These are phyloP conservation scores for Zaprionus ornatus DNA, from an alignment of 1,140 invertebrate genomes.

Conservation along the genomic window DNA sequence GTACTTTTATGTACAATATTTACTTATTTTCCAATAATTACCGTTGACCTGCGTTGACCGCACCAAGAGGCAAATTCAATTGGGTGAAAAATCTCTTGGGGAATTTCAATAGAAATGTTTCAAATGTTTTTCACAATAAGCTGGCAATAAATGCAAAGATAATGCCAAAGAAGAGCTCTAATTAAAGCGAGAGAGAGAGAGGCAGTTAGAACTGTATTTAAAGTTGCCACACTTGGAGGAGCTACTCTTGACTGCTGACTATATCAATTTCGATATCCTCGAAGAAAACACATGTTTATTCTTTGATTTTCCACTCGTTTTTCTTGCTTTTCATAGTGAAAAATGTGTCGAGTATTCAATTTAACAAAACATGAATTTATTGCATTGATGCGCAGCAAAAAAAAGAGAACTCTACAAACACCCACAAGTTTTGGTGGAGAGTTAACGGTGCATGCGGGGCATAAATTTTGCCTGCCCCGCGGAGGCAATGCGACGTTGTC, in stretches of 20 bases:
- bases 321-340: slow-evolving; percentile 31
- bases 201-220: slow-evolving; percentile 21
- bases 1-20: not conserved
- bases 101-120: not conserved
- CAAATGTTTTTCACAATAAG: slow-evolving; percentile 25
- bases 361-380: slow-evolving; percentile 71
- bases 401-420: slow-evolving; percentile 8
- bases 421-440: slow-evolving; percentile 51
- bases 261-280: not conserved
- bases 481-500: slow-evolving; percentile 42
- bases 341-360: slow-evolving; percentile 39
- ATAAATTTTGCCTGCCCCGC: slow-evolving; percentile 54
- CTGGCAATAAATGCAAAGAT: slow-evolving; percentile 10
- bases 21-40: slow-evolving; percentile 41
- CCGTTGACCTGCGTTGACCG: slow-evolving; percentile 36
- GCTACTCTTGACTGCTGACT: slow-evolving; percentile 16
- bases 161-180: slow-evolving; percentile 9
- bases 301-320: slow-evolving; percentile 24
- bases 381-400: slow-evolving; percentile 10
- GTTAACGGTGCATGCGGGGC: slow-evolving; percentile 69
- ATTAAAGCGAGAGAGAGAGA: slow-evolving; percentile 9
- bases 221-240: slow-evolving; percentile 7
- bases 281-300: slow-evolving; percentile 14
- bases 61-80: slow-evolving; percentile 8
- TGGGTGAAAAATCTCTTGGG: not conserved